Evolutionary conservation across 1,140 invertebrate species (phyloP).

Genomic region (Lasioglossum albipes): DNA sequence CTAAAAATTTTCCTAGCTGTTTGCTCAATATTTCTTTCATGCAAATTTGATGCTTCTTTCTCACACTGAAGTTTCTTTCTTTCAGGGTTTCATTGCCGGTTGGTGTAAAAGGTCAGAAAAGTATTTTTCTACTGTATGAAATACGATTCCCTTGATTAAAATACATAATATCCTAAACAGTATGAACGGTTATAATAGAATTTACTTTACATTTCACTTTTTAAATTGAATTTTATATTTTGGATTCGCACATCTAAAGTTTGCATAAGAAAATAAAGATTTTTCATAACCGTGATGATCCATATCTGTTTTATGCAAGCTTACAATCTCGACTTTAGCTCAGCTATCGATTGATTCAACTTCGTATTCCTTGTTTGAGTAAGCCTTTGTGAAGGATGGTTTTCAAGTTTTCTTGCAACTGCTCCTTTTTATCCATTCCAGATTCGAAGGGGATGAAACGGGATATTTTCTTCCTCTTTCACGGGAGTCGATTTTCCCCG

Average conservation of each 20-base stretch:
- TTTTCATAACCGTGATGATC: background rate
- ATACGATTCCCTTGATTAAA: no score
- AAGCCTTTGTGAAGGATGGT: background rate
- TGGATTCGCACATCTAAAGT: background rate
- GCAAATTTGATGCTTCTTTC: no score
- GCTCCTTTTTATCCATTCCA: slow-evolving; percentile 1
- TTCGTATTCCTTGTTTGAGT: slow-evolving; percentile 4
- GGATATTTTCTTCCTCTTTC: background rate
- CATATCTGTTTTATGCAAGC: background rate
- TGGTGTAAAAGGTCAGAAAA: no score
- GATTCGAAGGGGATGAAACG: background rate
- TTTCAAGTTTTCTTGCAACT: background rate
- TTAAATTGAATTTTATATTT: no score
- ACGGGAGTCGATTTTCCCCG: background rate
- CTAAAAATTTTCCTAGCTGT: background rate
- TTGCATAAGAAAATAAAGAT: background rate
- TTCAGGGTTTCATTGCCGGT: no score
- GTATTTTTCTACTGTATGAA: no score
- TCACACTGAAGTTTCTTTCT: no score
- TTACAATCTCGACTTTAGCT: background rate
- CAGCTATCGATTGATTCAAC: background rate
- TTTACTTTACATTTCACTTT: no score
- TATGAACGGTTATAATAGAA: no score
- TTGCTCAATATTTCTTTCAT: background rate
- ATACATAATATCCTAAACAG: no score